Evolutionary conservation across 2,113 vertebrate genomes (phyloP), one percentile per base, ranked within the genome.

Genomic region (Amphiprion ocellaris): DNA sequence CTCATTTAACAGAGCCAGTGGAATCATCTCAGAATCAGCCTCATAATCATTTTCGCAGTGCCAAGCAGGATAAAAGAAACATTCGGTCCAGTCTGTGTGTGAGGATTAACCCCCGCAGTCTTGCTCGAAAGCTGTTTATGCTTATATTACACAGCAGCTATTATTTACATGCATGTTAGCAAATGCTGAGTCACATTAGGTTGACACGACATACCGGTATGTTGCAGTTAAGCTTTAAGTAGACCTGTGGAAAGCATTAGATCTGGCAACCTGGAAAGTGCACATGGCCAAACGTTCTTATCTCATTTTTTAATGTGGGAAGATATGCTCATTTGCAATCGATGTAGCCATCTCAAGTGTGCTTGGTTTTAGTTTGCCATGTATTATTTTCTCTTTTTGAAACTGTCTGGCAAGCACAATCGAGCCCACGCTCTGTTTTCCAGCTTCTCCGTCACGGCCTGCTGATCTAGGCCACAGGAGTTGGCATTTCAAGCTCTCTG

Each of bases 21-120:
- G 69, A 88, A 82, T 92, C 91, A 92, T 93, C 91, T 93, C 92
- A 92, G 74, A 85, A 82, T 87, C 65, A 66, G 21, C 53, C 59
- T 62, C 19, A 15, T n/a, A 9, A 55, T 68, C 54, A 47, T 65
- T 15, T 59, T 73, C 11, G 39, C 58, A 41, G 76, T 84, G 82
- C 80, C 82, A 83, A 90, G 74, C 47, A 69, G 65, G 54, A 67
- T 19, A 59, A 39, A 55, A 49, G 21, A 37, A 61, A 69, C 50
- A 21, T 21, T 52, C 14, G 41, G 66, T 70, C 52, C 58, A 52
- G 71, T 54, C 56, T 74, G 66, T 28, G 33, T 37, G 10, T 62
- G 64, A 74, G 47, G 69, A 60, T 47, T 19, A 53, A 53, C 30
- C 66, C 26, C 15, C 3, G 26, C 21, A 8, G 47, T 50, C 49